Conservation (phyloP, 2,797 vertebrate genomes). For the Sebastes ruberrimus region DNA sequence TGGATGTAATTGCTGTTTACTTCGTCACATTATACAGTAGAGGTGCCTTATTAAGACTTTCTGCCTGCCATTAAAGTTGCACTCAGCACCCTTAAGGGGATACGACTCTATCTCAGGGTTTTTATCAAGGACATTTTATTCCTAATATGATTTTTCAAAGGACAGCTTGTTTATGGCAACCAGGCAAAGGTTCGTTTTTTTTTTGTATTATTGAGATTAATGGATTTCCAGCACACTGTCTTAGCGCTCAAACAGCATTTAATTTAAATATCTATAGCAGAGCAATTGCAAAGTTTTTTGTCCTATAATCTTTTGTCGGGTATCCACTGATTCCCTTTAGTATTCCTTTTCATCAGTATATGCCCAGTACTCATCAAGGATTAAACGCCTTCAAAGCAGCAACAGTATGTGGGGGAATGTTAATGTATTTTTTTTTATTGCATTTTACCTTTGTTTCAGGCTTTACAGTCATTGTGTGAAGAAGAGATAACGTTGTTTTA, state of each 20-base stretch:
- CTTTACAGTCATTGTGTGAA: background rate
- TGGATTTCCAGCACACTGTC: conserved; percentile 7
- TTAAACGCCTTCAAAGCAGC: background rate
- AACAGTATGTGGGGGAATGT: background rate
- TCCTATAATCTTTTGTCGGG: background rate
- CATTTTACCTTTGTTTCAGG: background rate
- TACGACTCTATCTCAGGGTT: conserved; percentile 40
- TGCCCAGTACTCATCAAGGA: background rate
- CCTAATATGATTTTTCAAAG: conserved; percentile 53
- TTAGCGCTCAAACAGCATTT: background rate
- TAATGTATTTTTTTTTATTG: background rate
- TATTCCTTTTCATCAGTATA: background rate
- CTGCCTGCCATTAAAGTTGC: conserved; percentile 60
- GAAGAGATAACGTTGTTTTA: background rate
- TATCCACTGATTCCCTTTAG: background rate
- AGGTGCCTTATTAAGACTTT: conserved; percentile 72
- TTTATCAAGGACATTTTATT: conserved; percentile 64
- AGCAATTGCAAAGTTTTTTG: background rate
- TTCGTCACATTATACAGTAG: conserved; percentile 78
- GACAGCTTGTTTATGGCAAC: conserved; percentile 25
- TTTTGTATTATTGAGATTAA: conserved; percentile 38
- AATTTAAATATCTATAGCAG: conserved; percentile 17
- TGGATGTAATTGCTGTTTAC: conserved; percentile 79
- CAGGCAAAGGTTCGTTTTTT: conserved; percentile 16
- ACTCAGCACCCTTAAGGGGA: conserved; percentile 40